phyloP scores from a whole-genome alignment of 1,140 invertebrate species.

The Zaprionus nigranus region DNA sequence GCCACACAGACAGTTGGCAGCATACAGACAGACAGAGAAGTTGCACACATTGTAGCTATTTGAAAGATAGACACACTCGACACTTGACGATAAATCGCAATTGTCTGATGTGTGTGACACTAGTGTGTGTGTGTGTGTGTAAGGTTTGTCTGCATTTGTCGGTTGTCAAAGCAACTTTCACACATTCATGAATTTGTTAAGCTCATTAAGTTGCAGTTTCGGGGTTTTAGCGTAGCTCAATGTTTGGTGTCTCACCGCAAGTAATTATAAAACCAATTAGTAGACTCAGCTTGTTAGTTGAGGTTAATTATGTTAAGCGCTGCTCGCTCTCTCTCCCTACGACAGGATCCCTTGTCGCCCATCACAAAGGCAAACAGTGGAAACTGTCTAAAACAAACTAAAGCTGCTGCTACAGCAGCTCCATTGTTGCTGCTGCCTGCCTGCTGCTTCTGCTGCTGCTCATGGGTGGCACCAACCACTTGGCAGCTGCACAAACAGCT shows the following conservation, averaged over 20 bases:
- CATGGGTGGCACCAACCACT: conserved; percentile 17
- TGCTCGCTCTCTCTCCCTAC: conserved; percentile 7
- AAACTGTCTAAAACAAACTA: conserved; percentile 48
- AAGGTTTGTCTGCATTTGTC: conserved; percentile 69
- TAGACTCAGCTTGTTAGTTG: conserved; percentile 83
- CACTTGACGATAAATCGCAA: conserved; percentile 76
- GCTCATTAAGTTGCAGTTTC: conserved; percentile 82
- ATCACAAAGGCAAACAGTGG: conserved; percentile 48
- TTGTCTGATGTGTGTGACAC: conserved; percentile 51
- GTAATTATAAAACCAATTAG: conserved; percentile 83
- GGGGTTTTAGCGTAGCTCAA: conserved; percentile 74
- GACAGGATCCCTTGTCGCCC: conserved; percentile 11
- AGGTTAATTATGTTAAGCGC: conserved; percentile 82
- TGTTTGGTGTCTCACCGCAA: conserved; percentile 81
- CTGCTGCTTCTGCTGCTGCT: neutral
- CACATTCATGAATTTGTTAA: conserved; percentile 83
- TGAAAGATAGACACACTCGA: conserved; percentile 64
- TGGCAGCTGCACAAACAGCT: conserved; percentile 74
- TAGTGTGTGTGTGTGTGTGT: conserved; percentile 3
- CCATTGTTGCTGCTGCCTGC: neutral
- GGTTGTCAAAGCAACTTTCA: conserved; percentile 83
- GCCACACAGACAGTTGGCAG: conserved; percentile 54
- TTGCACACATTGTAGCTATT: conserved; percentile 61
- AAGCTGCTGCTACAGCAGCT: conserved; percentile 1
- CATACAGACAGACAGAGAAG: conserved; percentile 19